A percentile compares a stretch with the other conserved stretches of the same genome.
These are phyloP conservation scores for Drosophila melanogaster DNA, from an alignment of 1,140 invertebrate species.

Conservation along the genomic window Release_6_plus_ISO1_MT NT_037436.4:18011001-18011500, in stretches of 20 bases:
- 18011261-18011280: no score
- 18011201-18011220: no score
- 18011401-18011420: conserved; percentile 54
- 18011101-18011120: background rate
- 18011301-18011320: no score
- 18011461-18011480: conserved; percentile 27
- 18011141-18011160: background rate
- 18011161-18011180: background rate
- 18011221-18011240: no score
- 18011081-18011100: conserved; percentile 7
- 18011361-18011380: conserved; percentile 35
- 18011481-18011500: conserved; percentile 41
- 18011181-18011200: background rate
- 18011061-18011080: conserved; percentile 25
- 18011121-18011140: no score
- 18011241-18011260: no score
- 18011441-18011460: conserved; percentile 63
- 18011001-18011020: conserved; percentile 18
- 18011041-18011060: conserved; percentile 56
- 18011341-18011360: background rate
- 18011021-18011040: conserved; percentile 52
- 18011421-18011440: conserved; percentile 35
- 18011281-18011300: no score
- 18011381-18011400: conserved; percentile 42
- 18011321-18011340: background rate